Base-by-base conservation (phyloP, 2,888 invertebrate species). In the Microctonus aethiopoides region DNA sequence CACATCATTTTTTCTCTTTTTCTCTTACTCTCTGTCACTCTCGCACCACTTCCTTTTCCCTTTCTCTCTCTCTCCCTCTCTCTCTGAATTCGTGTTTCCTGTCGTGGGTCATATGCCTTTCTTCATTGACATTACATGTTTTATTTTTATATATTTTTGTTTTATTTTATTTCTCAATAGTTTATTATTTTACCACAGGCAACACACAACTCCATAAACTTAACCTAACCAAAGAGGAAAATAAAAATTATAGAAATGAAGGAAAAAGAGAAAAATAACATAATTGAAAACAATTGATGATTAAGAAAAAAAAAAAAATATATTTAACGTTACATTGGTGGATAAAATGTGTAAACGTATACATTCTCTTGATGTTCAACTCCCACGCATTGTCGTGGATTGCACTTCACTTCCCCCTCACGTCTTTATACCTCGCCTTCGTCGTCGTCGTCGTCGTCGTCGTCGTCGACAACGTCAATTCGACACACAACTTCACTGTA, bases 381-480 rank as follows among this genome's bases (percentile, higher is more conserved):
- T 79, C 82, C 82, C 81, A 82, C 82, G 82, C 82, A 77, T 75
- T 66, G 69, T 71, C 72, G 69, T 71, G 46, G 46, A 68, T 57
- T 56, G 63, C 63, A 57, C 63, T 63, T 39, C 57, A 65, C 52
- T 60, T 51, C 56, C 68, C 57, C 46, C 68, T 68, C 59, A 52
- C 60, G 36, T 67, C 67, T 67, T 61, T 64, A 57, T 59, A 56
- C 56, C 39, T 68, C 57, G 63, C 32, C 16, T 46, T 62, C 62
- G 32, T n/a, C n/a, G n/a, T n/a, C n/a, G n/a, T n/a, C n/a, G n/a
- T n/a, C n/a, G n/a, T n/a, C n/a, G n/a, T n/a, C n/a, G n/a, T n/a
- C n/a, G n/a, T n/a, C n/a, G n/a, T n/a, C n/a, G n/a, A n/a, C n/a
- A n/a, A 39, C 61, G 32, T 51, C 46, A 41, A 39, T 46, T 62